Evolutionary conservation across 2,113 vertebrate species (phyloP).

Genomic region (Ptilorrhoa leucosticta): DNA sequence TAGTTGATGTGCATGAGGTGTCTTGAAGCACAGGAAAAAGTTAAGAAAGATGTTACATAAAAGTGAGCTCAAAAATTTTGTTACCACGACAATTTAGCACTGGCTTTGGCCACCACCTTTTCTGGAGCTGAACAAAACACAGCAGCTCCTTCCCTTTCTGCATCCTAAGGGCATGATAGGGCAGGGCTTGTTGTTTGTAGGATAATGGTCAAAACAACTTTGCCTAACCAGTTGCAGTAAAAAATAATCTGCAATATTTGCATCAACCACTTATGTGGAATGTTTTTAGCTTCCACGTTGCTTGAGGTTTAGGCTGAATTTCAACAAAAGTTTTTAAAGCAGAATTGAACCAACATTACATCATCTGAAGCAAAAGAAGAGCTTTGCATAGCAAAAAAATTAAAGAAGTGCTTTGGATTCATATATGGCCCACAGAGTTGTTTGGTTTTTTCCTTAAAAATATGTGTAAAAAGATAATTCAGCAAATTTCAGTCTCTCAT

Average conservation of each 20-base stretch:
- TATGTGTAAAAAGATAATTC: neutral
- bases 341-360: neutral
- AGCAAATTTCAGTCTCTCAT: neutral
- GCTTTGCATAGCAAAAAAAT: neutral
- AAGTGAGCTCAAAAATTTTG: neutral
- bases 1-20: neutral
- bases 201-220: neutral
- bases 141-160: neutral
- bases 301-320: neutral
- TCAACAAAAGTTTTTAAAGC: neutral
- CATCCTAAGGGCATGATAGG: neutral
- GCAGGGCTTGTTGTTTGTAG: neutral
- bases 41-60: neutral
- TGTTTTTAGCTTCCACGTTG: neutral
- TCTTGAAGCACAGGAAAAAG: neutral
- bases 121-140: neutral
- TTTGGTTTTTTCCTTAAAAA: neutral
- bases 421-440: neutral
- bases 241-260: neutral
- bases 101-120: neutral
- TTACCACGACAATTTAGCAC: neutral
- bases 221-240: neutral
- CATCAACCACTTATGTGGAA: fast-evolving
- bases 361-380: neutral
- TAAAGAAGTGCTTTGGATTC: neutral